phyloP scores from a whole-genome alignment of 2,797 vertebrate genomes.

The Margarornis squamiger region DNA sequence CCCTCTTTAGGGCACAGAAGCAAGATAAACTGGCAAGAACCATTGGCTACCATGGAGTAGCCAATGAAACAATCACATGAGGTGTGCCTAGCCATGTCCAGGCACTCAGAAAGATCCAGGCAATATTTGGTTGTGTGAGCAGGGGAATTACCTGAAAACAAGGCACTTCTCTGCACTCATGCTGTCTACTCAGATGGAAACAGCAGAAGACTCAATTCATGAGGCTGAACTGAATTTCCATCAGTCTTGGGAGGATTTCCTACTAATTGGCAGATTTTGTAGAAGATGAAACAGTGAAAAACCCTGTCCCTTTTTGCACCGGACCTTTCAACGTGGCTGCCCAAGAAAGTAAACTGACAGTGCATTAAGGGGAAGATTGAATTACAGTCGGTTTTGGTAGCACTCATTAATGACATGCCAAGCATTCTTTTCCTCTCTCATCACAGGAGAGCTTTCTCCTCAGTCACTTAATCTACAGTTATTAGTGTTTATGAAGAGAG shows the following conservation, averaged over 20 bases:
- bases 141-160: neutral
- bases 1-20: neutral
- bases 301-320: neutral
- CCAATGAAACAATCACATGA: accelerated
- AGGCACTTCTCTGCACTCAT: neutral
- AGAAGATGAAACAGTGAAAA: neutral
- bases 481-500: neutral
- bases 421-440: neutral
- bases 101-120: neutral
- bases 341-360: neutral
- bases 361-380: neutral
- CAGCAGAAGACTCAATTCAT: neutral
- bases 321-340: neutral
- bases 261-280: neutral
- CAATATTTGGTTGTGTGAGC: neutral
- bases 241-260: neutral
- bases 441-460: neutral
- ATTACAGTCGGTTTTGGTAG: neutral
- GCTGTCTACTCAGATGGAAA: neutral
- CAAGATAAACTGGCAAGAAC: neutral
- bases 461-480: neutral
- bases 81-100: no score
- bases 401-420: neutral
- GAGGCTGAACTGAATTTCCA: neutral
- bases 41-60: no score